Conservation (phyloP, 1,140 invertebrate species). For the Latrodectus geometricus region DNA sequence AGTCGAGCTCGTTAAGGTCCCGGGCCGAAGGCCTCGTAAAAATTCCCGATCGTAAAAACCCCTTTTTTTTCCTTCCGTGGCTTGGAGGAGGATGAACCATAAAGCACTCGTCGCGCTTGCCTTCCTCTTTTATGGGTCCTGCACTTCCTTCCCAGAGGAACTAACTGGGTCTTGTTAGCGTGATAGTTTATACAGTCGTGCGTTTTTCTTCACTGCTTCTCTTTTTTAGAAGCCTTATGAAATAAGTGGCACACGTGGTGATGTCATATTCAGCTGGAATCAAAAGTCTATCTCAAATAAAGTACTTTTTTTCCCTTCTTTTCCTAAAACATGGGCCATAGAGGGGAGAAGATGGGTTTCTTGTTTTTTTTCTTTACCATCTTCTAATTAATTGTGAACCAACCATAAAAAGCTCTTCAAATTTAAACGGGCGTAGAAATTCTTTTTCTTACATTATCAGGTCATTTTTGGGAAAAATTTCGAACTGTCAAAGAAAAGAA, state of each 20-base stretch:
- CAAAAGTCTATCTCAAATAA: too few species aligned
- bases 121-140: slow-evolving; percentile 38
- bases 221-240: too few species aligned
- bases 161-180: slow-evolving; percentile 42
- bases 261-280: too few species aligned
- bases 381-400: too few species aligned
- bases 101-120: slow-evolving; percentile 50
- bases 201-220: not conserved
- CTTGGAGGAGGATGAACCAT: slow-evolving; percentile 42
- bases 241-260: not conserved
- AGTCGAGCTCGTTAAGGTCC: slow-evolving; percentile 57
- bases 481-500: too few species aligned
- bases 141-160: not conserved
- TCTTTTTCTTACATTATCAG: too few species aligned
- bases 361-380: too few species aligned
- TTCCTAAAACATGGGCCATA: not conserved
- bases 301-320: not conserved
- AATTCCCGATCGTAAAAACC: slow-evolving; percentile 43
- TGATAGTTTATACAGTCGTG: slow-evolving; percentile 34
- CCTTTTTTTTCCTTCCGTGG: slow-evolving; percentile 22
- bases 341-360: too few species aligned
- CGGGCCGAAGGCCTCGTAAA: slow-evolving; percentile 48
- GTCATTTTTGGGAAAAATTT: too few species aligned
- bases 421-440: too few species aligned
- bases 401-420: too few species aligned